A percentile compares a stretch with the other conserved stretches of the same genome.
These are phyloP conservation scores for Silurus aristotelis DNA, from an alignment of 2,797 vertebrate species.

Conservation along the genomic window DNA sequence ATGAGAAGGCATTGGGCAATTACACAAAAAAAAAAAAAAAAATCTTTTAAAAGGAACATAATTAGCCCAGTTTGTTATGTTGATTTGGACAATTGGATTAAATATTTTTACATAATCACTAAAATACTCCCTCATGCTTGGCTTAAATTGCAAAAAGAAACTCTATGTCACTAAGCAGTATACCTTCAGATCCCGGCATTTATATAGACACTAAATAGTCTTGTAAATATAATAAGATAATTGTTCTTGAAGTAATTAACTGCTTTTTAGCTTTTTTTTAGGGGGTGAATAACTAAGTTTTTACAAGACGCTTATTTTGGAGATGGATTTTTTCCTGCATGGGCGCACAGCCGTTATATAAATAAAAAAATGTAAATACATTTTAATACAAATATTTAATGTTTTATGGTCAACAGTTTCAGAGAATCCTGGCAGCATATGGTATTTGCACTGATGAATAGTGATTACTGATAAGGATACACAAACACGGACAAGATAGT, in stretches of 20 bases:
- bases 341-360: not conserved
- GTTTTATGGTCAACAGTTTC: not conserved
- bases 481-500: not conserved
- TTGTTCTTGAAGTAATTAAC: not conserved
- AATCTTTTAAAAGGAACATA: not conserved
- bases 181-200: not conserved
- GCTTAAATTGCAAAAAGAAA: too few relatives aligned
- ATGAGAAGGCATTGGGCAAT: not conserved
- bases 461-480: not conserved
- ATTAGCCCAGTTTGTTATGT: not conserved
- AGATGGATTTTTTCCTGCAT: not conserved
- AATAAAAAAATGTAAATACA: not conserved
- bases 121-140: not conserved
- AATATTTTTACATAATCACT: not conserved
- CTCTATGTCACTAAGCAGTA: not conserved
- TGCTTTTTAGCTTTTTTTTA: not conserved
- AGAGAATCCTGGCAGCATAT: not conserved
- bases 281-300: too few relatives aligned
- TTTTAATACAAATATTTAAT: not conserved
- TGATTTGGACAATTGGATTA: not conserved
- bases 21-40: too few relatives aligned
- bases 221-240: not conserved
- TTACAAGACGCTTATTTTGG: too few relatives aligned
- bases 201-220: not conserved
- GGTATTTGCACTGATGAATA: not conserved